Evolutionary conservation across 2,113 vertebrate species (phyloP), one percentile per base, ranked within the genome.

Genomic region (Paedocypris sp.): DNA sequence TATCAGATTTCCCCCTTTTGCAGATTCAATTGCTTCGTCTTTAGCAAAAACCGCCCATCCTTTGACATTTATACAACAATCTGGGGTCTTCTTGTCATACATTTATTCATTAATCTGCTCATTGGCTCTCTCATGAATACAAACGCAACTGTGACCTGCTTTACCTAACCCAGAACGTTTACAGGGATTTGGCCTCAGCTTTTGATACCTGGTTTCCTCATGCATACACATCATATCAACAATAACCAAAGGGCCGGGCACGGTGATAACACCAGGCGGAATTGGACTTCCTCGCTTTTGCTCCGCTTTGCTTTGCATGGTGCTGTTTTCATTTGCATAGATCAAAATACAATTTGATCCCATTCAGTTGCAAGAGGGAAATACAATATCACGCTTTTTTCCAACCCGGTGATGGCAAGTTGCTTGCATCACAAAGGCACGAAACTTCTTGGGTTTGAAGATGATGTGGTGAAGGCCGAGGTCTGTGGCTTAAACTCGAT

Each of bases 1-100:
- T n/a, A n/a, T n/a, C n/a, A n/a, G n/a, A n/a, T n/a, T n/a, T n/a
- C n/a, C n/a, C 4, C 51, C 60, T 33, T 36, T 54, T 3, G 42
- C 18, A 50, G 29, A 72, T 71, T 72, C 61, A 77, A 77, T 80
- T 68, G 47, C 67, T 69, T 63, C 60, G 67, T 68, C 66, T 66
- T 62, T 39, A 13, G 46, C 22, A 1, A 60, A 69, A 58, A 61
- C 53, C 70, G 61, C 77, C 50, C 50, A 53, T 43, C 73, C 72
- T 83, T 69, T 80, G 80, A 82, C 78, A 83, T 82, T 83, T 81
- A 75, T 61, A 43, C 73, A 66, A 71, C 75, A 79, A 76, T 78
- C 73, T 59, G 70, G 69, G 20, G 9, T 71, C 70, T 73, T 78
- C 68, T 69, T 81, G 74, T 81, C 79, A 82, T 81, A 73, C 75